A percentile compares a stretch with the other conserved stretches of the same genome.
These are phyloP conservation scores for Trissolcus brochymenae DNA, from an alignment of 2,888 invertebrate genomes.

Conservation along the genomic window DNA sequence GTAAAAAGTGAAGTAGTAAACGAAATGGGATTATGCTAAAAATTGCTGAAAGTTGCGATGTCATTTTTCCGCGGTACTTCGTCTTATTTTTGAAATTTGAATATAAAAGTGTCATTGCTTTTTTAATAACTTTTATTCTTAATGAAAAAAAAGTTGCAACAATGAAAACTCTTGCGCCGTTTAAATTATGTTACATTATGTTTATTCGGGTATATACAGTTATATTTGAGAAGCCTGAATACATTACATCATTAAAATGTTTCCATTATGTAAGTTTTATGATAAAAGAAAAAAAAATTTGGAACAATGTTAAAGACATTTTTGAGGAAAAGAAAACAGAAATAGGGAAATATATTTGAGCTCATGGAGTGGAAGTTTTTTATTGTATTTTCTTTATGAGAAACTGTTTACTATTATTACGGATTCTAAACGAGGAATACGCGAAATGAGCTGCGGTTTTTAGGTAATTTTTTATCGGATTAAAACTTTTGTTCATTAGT, in stretches of 20 bases:
- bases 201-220: constrained; percentile 11
- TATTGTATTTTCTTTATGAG: constrained; percentile 4
- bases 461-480: neutral
- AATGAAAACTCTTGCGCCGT: constrained; percentile 4
- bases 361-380: constrained; percentile 11
- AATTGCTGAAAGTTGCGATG: neutral
- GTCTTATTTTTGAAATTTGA: neutral
- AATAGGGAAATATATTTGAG: constrained; percentile 10
- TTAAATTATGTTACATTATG: constrained; percentile 14
- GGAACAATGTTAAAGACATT: constrained; percentile 3
- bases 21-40: neutral
- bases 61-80: too few species aligned
- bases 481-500: too few species aligned
- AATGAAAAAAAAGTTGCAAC: constrained; percentile 4
- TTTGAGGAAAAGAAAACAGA: constrained; percentile 8
- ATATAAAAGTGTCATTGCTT: neutral
- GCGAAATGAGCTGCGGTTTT: neutral
- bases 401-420: constrained; percentile 11
- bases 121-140: neutral
- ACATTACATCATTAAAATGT: constrained; percentile 24
- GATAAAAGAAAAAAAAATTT: constrained; percentile 27
- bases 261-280: constrained; percentile 24
- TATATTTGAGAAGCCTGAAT: constrained; percentile 8
- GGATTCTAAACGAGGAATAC: neutral
- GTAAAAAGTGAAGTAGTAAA: too few species aligned